phyloP scores from a whole-genome alignment of 2,888 invertebrate genomes.

The Strigamia transsilvanica region DNA sequence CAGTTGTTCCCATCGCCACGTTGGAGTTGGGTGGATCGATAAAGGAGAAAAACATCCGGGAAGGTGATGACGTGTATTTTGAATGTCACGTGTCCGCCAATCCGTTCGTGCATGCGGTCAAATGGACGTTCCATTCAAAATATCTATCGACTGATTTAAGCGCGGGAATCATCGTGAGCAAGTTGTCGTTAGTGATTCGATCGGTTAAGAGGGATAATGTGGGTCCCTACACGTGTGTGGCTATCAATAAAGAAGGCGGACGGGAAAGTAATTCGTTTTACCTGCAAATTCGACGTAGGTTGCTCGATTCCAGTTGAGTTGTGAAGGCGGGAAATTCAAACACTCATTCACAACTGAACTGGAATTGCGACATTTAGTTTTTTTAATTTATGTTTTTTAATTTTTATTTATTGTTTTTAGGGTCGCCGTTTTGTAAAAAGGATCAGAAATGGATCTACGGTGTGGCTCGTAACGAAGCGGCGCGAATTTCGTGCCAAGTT shows the following conservation, averaged over 20 bases:
- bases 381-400: neutral
- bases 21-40: slow-evolving; percentile 83
- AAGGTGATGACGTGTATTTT: slow-evolving; percentile 91
- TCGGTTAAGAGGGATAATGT: slow-evolving; percentile 85
- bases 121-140: slow-evolving; percentile 85
- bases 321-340: too few relatives aligned
- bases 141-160: slow-evolving; percentile 84
- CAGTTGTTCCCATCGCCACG: slow-evolving; percentile 86
- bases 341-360: too few relatives aligned
- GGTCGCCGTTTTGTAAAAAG: slow-evolving; percentile 82
- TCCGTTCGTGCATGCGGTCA: slow-evolving; percentile 82
- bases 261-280: slow-evolving; percentile 58
- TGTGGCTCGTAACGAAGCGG: slow-evolving; percentile 84
- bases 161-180: slow-evolving; percentile 86
- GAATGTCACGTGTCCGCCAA: slow-evolving; percentile 91
- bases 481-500: slow-evolving; percentile 86
- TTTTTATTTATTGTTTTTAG: slow-evolving; percentile 67
- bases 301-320: slow-evolving; percentile 53
- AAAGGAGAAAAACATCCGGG: slow-evolving; percentile 86
- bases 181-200: slow-evolving; percentile 90
- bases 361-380: too few relatives aligned
- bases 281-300: slow-evolving; percentile 58
- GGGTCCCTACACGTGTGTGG: slow-evolving; percentile 87
- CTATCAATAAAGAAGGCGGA: slow-evolving; percentile 86
- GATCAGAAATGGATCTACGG: slow-evolving; percentile 80